Conservation (phyloP, 2,888 invertebrate genomes). For the Helleia helle region DNA sequence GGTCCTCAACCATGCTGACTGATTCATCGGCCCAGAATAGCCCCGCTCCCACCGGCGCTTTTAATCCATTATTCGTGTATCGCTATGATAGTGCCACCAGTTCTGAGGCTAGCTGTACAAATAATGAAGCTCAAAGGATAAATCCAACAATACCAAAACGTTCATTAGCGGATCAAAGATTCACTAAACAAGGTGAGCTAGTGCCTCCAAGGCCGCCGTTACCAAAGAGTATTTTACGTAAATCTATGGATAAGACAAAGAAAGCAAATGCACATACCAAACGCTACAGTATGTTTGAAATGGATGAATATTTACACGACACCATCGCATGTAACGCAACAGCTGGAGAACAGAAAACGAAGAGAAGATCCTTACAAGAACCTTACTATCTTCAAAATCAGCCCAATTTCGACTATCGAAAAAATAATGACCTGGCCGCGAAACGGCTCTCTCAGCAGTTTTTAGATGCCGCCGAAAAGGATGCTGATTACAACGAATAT, state of each 20-base stretch:
- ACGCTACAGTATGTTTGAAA: conserved; percentile 88
- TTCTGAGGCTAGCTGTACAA: conserved; percentile 81
- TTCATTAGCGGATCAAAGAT: conserved; percentile 73
- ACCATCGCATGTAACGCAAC: conserved; percentile 54
- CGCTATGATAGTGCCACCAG: conserved; percentile 85
- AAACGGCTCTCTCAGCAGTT: conserved; percentile 68
- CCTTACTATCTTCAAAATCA: conserved; percentile 77
- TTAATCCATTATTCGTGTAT: conserved; percentile 85
- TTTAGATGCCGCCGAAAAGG: conserved; percentile 68
- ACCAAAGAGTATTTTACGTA: conserved; percentile 81
- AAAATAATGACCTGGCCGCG: conserved; percentile 69
- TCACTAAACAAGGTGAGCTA: conserved; percentile 60
- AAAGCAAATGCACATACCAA: conserved; percentile 70
- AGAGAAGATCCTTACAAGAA: conserved; percentile 84
- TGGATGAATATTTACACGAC: conserved; percentile 74
- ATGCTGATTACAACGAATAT: conserved; percentile 68
- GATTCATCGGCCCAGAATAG: conserved; percentile 84
- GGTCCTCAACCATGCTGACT: conserved; percentile 87
- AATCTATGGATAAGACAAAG: conserved; percentile 72
- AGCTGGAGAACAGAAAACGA: conserved; percentile 69
- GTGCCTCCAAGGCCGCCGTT: conserved; percentile 81
- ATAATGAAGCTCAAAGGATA: conserved; percentile 59
- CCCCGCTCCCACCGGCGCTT: conserved; percentile 73
- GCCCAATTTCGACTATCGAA: conserved; percentile 55
- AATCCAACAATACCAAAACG: conserved; percentile 79